phyloP scores from a whole-genome alignment of 1,140 invertebrate species.

The Zophobas atratus region DNA sequence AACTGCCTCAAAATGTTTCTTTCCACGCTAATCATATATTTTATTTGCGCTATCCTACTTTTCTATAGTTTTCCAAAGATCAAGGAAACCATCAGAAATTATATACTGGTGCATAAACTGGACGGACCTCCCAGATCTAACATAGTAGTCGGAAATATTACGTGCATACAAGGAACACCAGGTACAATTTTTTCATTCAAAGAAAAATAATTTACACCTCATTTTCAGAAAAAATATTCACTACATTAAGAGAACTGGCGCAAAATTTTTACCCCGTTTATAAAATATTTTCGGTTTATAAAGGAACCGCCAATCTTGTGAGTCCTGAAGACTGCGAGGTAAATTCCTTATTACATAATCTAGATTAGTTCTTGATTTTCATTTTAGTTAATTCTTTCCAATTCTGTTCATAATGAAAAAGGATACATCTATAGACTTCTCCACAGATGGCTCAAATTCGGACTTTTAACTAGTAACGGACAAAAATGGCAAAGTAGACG shows the following conservation, averaged over 20 bases:
- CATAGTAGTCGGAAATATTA: not conserved
- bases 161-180: not conserved
- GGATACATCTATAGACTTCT: conserved; percentile 77
- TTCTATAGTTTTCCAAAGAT: not conserved
- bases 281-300: not conserved
- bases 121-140: not conserved
- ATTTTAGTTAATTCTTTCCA: conserved; percentile 31
- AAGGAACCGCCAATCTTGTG: not conserved
- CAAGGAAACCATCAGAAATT: not conserved
- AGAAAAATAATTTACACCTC: conserved; percentile 74
- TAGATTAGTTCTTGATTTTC: not conserved
- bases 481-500: conserved; percentile 79
- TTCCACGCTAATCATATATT: not conserved
- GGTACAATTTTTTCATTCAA: conserved; percentile 66
- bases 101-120: not conserved
- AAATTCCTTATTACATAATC: conserved; percentile 12
- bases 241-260: conserved; percentile 11
- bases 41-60: not conserved
- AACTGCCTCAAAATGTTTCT: not conserved
- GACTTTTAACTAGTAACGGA: conserved; percentile 80
- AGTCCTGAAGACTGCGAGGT: conserved; percentile 35
- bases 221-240: conserved; percentile 78
- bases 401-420: conserved; percentile 49
- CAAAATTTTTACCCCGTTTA: conserved; percentile 10
- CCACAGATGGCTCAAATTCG: conserved; percentile 83